These are phyloP conservation scores for Erethizon dorsatum DNA, from an alignment of 2,797 vertebrate genomes.

Conservation along the genomic window DNA sequence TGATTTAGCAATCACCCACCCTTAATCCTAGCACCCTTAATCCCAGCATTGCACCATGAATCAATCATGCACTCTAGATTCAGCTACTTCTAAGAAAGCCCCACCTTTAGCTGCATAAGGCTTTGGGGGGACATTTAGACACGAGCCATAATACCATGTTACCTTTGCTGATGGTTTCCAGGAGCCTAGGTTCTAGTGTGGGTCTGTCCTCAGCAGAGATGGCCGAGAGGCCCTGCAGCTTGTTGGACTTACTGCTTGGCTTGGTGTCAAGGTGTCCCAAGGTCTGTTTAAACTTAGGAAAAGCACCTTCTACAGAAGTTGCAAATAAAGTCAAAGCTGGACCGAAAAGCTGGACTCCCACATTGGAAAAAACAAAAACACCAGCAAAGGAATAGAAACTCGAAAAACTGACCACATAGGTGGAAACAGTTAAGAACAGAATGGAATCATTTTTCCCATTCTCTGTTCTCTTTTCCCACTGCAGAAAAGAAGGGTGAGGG, in stretches of 20 bases:
- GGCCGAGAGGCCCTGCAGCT: background rate
- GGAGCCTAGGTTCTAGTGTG: background rate
- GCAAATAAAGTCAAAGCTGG: constrained; percentile 92
- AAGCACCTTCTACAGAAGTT: constrained; percentile 92
- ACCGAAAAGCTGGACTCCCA: constrained; percentile 90
- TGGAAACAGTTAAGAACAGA: constrained; percentile 38
- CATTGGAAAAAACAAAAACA: constrained; percentile 90
- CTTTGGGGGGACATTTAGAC: background rate
- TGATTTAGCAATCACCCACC: background rate
- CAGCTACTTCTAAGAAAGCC: background rate
- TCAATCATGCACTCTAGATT: background rate
- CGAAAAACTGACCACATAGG: constrained; percentile 90
- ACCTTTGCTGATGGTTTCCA: fast-evolving
- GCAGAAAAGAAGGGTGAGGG: background rate
- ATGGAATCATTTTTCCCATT: constrained; percentile 25
- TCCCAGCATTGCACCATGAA: background rate
- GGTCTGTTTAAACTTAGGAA: background rate
- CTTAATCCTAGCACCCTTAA: background rate
- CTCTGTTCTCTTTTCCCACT: background rate
- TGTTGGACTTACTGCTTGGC: background rate
- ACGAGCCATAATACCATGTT: background rate
- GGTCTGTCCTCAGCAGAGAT: background rate
- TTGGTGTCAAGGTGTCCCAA: background rate
- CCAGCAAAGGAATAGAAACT: constrained; percentile 92
- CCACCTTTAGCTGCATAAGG: background rate